These are phyloP conservation scores for Drosophila fungiperda DNA, from an alignment of 2,888 invertebrate species.

Conservation along the genomic window DNA sequence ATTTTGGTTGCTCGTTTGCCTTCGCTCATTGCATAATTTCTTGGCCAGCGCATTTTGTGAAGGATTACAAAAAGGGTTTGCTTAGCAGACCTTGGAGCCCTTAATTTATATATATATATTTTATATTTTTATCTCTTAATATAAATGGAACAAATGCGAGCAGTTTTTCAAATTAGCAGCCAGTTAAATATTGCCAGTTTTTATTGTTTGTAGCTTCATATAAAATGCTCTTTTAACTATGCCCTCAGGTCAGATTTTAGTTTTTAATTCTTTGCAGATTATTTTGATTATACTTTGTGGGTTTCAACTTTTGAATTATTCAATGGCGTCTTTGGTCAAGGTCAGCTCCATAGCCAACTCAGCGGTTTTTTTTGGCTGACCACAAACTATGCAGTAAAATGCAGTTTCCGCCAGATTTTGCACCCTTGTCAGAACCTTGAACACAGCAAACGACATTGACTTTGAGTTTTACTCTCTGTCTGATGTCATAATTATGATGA, in stretches of 20 bases:
- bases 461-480: slow-evolving; percentile 15
- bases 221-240: slow-evolving; percentile 7
- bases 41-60: slow-evolving; percentile 20
- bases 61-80: slow-evolving; percentile 19
- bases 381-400: slow-evolving; percentile 58
- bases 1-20: slow-evolving; percentile 20
- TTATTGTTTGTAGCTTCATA: background rate
- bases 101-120: background rate
- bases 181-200: background rate
- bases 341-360: slow-evolving; percentile 16
- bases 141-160: background rate
- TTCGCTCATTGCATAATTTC: slow-evolving; percentile 46
- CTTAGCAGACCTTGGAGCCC: background rate
- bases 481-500: slow-evolving; percentile 39
- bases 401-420: slow-evolving; percentile 41
- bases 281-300: slow-evolving; percentile 16
- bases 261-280: slow-evolving; percentile 24
- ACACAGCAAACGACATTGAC: slow-evolving; percentile 42
- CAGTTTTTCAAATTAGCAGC: background rate
- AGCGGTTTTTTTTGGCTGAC: slow-evolving; percentile 22
- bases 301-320: slow-evolving; percentile 41
- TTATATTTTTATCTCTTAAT: background rate
- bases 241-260: slow-evolving; percentile 5
- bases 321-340: slow-evolving; percentile 49
- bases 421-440: slow-evolving; percentile 36